Evolutionary conservation across 2,888 invertebrate genomes (phyloP).

Genomic region (Rhyacophila evoluta): DNA sequence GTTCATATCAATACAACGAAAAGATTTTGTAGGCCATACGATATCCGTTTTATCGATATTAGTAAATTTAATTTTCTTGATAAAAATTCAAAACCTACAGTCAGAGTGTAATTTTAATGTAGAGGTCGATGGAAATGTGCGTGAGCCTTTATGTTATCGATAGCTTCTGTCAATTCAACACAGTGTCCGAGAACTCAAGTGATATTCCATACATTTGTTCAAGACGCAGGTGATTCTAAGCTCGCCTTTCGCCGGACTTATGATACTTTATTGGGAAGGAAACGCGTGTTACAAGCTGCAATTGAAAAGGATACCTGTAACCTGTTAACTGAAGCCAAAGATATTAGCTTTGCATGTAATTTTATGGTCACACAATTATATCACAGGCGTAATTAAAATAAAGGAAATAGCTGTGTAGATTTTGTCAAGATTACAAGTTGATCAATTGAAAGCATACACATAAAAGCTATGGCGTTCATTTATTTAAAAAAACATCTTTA

Average conservation of each 20-base stretch:
- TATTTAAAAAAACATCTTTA: no score
- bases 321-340: not conserved
- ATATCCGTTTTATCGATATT: no score
- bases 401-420: not conserved
- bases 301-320: constrained; percentile 10
- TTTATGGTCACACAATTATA: constrained; percentile 11
- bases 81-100: no score
- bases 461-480: no score
- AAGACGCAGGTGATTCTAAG: constrained; percentile 22
- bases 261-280: constrained; percentile 17
- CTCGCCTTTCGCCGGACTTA: constrained; percentile 7
- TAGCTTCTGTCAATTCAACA: constrained; percentile 22
- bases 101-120: no score
- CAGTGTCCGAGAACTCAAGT: not conserved
- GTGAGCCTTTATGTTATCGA: constrained; percentile 1
- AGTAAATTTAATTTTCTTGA: no score
- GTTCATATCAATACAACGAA: no score
- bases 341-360: not conserved
- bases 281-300: constrained; percentile 7
- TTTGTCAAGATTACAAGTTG: not conserved
- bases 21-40: no score
- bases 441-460: not conserved
- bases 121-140: no score
- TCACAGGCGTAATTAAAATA: constrained; percentile 9
- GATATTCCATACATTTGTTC: constrained; percentile 13